Percentiles rank a stretch among this genome's conserved stretches.
Evolutionary conservation across 2,888 invertebrate genomes (phyloP).

Genomic region (Philonicus albiceps): DNA sequence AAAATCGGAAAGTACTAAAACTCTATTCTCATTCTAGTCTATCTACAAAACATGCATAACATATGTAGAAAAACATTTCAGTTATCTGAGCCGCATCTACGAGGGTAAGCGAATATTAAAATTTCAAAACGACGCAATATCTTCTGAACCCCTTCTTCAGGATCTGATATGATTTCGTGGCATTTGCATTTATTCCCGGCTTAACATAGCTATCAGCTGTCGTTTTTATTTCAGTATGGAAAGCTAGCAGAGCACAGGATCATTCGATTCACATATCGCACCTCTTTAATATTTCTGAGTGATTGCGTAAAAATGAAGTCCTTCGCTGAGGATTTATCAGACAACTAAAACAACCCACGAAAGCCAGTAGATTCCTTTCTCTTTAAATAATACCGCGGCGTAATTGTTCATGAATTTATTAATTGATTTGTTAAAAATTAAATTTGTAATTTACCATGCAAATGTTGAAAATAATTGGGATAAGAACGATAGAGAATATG

Average conservation of each 20-base stretch:
- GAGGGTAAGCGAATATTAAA: background rate
- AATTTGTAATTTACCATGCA: too few species aligned
- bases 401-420: too few species aligned
- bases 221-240: background rate
- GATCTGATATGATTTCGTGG: conserved; percentile 2
- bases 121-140: conserved; percentile 4
- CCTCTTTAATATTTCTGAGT: background rate
- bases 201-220: background rate
- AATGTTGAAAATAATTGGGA: too few species aligned
- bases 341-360: too few species aligned
- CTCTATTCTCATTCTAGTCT: background rate
- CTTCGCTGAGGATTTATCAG: background rate
- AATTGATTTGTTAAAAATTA: too few species aligned
- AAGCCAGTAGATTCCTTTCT: too few species aligned
- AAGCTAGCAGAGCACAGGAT: background rate
- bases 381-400: too few species aligned
- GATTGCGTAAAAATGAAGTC: background rate
- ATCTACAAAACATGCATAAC: background rate
- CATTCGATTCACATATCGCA: background rate
- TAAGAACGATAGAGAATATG: too few species aligned
- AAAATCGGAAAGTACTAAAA: background rate
- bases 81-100: background rate
- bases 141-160: background rate
- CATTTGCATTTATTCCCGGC: background rate
- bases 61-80: background rate